These are phyloP conservation scores for Bactericera cockerelli DNA, from an alignment of 1,140 invertebrate species.

Conservation along the genomic window DNA sequence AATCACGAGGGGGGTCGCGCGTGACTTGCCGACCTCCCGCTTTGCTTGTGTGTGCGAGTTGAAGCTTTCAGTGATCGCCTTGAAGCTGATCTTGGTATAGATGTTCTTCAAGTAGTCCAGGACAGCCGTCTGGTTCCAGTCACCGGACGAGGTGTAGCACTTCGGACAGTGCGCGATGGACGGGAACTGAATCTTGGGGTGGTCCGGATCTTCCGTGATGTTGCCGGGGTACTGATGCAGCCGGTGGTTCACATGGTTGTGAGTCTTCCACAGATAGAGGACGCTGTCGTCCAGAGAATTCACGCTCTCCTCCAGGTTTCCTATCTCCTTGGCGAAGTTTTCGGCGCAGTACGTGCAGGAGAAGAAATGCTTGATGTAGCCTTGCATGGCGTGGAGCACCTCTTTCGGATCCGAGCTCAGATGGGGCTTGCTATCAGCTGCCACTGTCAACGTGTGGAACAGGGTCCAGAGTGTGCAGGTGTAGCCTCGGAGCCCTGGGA, in stretches of 20 bases:
- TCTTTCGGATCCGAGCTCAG: slow-evolving; percentile 35
- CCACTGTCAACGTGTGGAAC: slow-evolving; percentile 85
- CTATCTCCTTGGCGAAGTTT: slow-evolving; percentile 72
- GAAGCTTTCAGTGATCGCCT: background rate
- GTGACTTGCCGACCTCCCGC: slow-evolving; percentile 5
- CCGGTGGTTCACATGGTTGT: slow-evolving; percentile 85
- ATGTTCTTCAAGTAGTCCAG: slow-evolving; percentile 56
- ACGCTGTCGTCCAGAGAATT: slow-evolving; percentile 53
- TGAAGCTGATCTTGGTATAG: slow-evolving; percentile 37
- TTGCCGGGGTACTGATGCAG: slow-evolving; percentile 52
- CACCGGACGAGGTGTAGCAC: slow-evolving; percentile 39
- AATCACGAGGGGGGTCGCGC: slow-evolving; percentile 20
- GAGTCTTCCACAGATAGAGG: slow-evolving; percentile 87
- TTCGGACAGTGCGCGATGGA: slow-evolving; percentile 43
- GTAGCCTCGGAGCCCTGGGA: slow-evolving; percentile 61
- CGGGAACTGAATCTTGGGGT: slow-evolving; percentile 87
- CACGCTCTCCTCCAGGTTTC: slow-evolving; percentile 49
- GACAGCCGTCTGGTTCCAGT: slow-evolving; percentile 54
- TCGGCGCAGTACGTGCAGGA: slow-evolving; percentile 77
- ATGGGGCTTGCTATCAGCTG: slow-evolving; percentile 37
- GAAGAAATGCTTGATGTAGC: slow-evolving; percentile 86
- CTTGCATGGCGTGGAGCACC: slow-evolving; percentile 66
- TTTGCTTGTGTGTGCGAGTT: slow-evolving; percentile 2
- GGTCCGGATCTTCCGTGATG: slow-evolving; percentile 72
- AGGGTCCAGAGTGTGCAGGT: slow-evolving; percentile 90